These are phyloP conservation scores for Cyaniris semiargus DNA, from an alignment of 2,888 invertebrate species.

Conservation along the genomic window DNA sequence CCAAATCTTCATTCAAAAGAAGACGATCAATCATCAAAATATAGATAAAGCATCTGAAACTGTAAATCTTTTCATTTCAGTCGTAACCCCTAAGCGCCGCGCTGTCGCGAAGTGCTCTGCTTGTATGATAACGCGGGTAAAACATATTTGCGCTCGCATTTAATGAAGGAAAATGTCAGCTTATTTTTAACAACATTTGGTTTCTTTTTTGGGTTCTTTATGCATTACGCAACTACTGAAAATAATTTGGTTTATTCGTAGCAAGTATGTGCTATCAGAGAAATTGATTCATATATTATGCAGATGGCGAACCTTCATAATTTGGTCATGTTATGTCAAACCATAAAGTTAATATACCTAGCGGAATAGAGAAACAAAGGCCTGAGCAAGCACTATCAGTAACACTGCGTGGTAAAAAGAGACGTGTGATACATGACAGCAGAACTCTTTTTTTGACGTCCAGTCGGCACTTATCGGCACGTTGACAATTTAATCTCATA, in stretches of 20 bases:
- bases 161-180: constrained; percentile 47
- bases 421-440: too few relatives aligned
- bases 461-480: too few relatives aligned
- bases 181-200: constrained; percentile 32
- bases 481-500: too few relatives aligned
- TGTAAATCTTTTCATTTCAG: not conserved
- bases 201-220: not conserved
- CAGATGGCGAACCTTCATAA: too few relatives aligned
- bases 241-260: not conserved
- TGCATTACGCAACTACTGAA: not conserved
- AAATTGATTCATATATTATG: too few relatives aligned
- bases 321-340: too few relatives aligned
- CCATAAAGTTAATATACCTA: too few relatives aligned
- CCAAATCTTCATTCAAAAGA: not conserved
- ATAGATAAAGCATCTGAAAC: not conserved
- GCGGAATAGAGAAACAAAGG: too few relatives aligned
- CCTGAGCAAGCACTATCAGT: too few relatives aligned
- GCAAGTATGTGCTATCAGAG: too few relatives aligned
- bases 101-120: constrained; percentile 46
- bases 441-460: too few relatives aligned
- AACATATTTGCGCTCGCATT: constrained; percentile 48
- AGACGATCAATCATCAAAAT: not conserved
- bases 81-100: constrained; percentile 34
- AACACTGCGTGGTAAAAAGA: too few relatives aligned
- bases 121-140: constrained; percentile 44